A percentile compares a stretch with the other conserved stretches of the same genome.
These are phyloP conservation scores for Calvadosia cruxmelitensis DNA, from an alignment of 30 jellyfish, hydroid and myxozoan species.

Conservation along the genomic window DNA sequence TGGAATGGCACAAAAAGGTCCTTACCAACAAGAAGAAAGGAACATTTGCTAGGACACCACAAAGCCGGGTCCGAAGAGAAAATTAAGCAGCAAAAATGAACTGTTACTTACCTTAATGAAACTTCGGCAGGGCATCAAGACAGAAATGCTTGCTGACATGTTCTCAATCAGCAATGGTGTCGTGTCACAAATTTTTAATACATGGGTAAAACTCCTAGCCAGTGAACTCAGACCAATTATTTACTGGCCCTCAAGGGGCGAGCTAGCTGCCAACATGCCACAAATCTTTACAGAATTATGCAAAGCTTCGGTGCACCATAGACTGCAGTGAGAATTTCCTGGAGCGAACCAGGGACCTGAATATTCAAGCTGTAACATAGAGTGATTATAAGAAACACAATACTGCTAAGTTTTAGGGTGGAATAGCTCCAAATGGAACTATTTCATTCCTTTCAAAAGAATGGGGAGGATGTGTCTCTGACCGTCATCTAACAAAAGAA, in stretches of 20 bases:
- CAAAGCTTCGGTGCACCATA: slow-evolving; percentile 27
- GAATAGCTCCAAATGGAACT: slow-evolving; percentile 40
- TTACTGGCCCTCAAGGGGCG: slow-evolving; percentile 4
- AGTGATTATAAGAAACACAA: slow-evolving; percentile 54
- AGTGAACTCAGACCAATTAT: slow-evolving; percentile 7
- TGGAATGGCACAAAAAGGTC: slow-evolving; percentile 7
- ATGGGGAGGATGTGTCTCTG: slow-evolving; percentile 47
- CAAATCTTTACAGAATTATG: slow-evolving; percentile 4
- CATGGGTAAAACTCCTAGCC: slow-evolving; percentile 7
- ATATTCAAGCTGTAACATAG: slow-evolving; percentile 51
- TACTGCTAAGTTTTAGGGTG: slow-evolving; percentile 20
- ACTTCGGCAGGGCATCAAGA: slow-evolving; percentile 11
- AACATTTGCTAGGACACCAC: background rate
- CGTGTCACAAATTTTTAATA: slow-evolving; percentile 7
- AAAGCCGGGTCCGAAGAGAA: slow-evolving; percentile 3
- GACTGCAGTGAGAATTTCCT: slow-evolving; percentile 50
- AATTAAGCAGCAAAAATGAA: slow-evolving; percentile 1
- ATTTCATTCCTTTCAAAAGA: slow-evolving; percentile 20
- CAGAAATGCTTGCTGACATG: slow-evolving; percentile 5
- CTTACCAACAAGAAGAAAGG: slow-evolving; percentile 2
- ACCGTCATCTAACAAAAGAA: slow-evolving; percentile 20
- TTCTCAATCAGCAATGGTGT: slow-evolving; percentile 3
- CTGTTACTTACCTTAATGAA: background rate
- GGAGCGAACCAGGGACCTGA: slow-evolving; percentile 47
- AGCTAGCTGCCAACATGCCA: background rate